Conservation (phyloP, 2,113 vertebrate species). For the Phalacrocorax aristotelis region DNA sequence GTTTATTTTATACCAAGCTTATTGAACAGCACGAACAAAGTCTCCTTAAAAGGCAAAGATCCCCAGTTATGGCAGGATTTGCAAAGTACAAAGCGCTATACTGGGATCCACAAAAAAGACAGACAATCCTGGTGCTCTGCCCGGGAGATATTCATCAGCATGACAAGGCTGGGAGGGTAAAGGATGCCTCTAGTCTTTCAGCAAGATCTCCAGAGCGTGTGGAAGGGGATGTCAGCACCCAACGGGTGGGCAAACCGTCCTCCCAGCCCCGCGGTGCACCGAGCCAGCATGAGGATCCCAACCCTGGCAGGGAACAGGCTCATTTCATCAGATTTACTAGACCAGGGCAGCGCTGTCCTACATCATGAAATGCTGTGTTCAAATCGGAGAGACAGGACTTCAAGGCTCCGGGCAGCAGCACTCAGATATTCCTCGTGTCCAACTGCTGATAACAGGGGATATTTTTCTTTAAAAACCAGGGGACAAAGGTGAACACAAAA, state of each 20-base stretch:
- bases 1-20: background rate
- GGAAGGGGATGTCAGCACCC: background rate
- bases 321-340: background rate
- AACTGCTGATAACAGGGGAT: background rate
- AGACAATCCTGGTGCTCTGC: background rate
- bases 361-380: background rate
- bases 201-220: accelerated
- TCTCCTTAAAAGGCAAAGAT: background rate
- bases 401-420: background rate
- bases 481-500: background rate
- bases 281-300: background rate
- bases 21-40: background rate
- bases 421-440: accelerated
- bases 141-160: accelerated
- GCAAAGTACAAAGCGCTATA: accelerated
- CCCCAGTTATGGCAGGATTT: accelerated
- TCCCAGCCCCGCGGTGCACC: background rate
- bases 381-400: accelerated
- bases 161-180: background rate
- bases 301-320: background rate
- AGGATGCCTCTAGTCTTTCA: background rate
- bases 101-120: background rate
- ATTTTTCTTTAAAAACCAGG: background rate
- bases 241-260: accelerated
- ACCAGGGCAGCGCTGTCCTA: background rate